Percentiles rank a stretch among this genome's conserved stretches.
Evolutionary conservation across 2,888 invertebrate genomes (phyloP).

Genomic region (Amphipyra berbera): DNA sequence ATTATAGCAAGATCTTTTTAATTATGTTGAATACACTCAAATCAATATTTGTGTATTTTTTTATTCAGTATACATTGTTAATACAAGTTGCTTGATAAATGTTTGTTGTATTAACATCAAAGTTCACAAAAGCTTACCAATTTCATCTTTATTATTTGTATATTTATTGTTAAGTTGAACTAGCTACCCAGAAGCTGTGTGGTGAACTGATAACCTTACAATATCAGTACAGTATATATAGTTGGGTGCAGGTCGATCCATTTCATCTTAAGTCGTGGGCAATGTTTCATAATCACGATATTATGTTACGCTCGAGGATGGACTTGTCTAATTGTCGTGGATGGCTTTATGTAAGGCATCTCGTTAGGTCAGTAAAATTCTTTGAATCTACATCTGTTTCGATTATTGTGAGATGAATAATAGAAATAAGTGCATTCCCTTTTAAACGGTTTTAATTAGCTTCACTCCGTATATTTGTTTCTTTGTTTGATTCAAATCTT

Average conservation of each 20-base stretch:
- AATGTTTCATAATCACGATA: slow-evolving; percentile 79
- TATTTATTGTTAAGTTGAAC: slow-evolving; percentile 42
- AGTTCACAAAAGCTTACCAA: slow-evolving; percentile 66
- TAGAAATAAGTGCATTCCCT: too few species aligned
- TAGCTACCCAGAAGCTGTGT: slow-evolving; percentile 65
- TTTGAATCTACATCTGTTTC: slow-evolving; percentile 7
- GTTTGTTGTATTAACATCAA: too few species aligned
- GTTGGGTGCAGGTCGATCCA: slow-evolving; percentile 78
- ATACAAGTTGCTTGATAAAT: too few species aligned
- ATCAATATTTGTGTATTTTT: too few species aligned
- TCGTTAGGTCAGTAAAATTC: slow-evolving; percentile 20
- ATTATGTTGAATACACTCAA: too few species aligned
- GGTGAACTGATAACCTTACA: slow-evolving; percentile 78
- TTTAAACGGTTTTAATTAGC: too few species aligned
- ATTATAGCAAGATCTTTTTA: too few species aligned
- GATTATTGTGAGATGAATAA: too few species aligned
- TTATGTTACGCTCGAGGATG: slow-evolving; percentile 71
- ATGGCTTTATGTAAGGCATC: slow-evolving; percentile 66
- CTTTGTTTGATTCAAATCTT: too few species aligned
- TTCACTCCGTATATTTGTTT: too few species aligned
- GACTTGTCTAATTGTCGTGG: slow-evolving; percentile 79
- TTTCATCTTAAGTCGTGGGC: slow-evolving; percentile 77
- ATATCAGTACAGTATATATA: slow-evolving; percentile 82
- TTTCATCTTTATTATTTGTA: slow-evolving; percentile 72
- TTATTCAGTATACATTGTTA: too few species aligned